Conservation (phyloP, 2,888 invertebrate genomes). For the Scaptomyza tumidula region DNA sequence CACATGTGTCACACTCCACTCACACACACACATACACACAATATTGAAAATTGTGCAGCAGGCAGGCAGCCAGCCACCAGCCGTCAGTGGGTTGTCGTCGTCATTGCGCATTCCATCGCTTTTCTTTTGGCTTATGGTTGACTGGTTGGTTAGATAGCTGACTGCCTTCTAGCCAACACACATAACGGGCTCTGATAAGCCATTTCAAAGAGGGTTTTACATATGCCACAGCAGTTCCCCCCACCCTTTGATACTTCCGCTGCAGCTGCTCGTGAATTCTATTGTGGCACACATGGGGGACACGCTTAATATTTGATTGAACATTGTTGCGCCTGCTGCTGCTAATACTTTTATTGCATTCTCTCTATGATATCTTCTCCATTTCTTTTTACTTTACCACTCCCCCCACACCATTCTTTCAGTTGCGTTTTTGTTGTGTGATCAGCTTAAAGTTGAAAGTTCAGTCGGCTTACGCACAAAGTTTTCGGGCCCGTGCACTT, state of each 20-base stretch:
- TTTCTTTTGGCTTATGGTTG: conserved; percentile 69
- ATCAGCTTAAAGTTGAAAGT: conserved; percentile 37
- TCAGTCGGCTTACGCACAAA: conserved; percentile 40
- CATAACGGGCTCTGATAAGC: conserved; percentile 61
- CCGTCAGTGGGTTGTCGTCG: neutral
- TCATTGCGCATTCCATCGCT: conserved; percentile 57
- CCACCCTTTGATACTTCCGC: neutral
- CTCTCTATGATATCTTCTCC: conserved; percentile 33
- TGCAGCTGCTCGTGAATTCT: conserved; percentile 15
- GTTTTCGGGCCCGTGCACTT: conserved; percentile 51
- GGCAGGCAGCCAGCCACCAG: neutral
- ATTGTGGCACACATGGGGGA: conserved; percentile 31
- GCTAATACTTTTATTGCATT: conserved; percentile 73
- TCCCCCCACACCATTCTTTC: neutral
- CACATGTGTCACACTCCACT: conserved; percentile 62
- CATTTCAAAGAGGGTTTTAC: conserved; percentile 75
- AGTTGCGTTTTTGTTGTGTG: neutral
- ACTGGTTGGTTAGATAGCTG: conserved; percentile 51
- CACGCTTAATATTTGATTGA: conserved; percentile 72
- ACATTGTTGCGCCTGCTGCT: conserved; percentile 70
- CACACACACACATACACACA: conserved; percentile 14
- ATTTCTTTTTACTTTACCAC: neutral
- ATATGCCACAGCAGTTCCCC: conserved; percentile 56
- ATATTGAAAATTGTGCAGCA: conserved; percentile 70
- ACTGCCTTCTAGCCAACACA: conserved; percentile 48